Base-by-base conservation (phyloP, 2,888 invertebrate genomes). In the Dorcus hopei region DNA sequence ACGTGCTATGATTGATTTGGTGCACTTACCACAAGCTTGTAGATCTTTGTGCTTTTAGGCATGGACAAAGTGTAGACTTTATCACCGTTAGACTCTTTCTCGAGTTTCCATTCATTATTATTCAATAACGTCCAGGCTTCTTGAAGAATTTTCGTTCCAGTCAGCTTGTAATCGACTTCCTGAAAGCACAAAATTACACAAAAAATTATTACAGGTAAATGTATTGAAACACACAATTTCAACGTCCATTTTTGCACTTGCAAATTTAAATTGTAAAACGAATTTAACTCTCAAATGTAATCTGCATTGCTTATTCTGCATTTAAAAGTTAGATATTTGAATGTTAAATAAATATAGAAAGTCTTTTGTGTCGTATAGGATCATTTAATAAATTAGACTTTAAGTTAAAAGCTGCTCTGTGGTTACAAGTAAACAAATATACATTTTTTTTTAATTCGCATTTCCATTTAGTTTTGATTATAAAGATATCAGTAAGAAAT, bases 41-140 rank as follows among this genome's bases (percentile, higher is more conserved):
- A 90, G 52, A 92, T 85, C 77, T 90, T 93, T n/a, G 88, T 88
- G 62, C 84, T 82, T 64, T 82, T 82, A 9, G 82, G 81, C 45
- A 83, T 71, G 41, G 80, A 79, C 70, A 82, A 80, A 63, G 81
- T 81, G 65, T 83, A 83, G 33, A 90, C 84, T 5, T 84, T 76
- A 73, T 92, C 93, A 0, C 87, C 77, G 3, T 77, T 77, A 38
- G 84, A 83, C 6, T 82, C 79, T 64, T 83, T 85, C 78, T 90
- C 82, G 68, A 82, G 70, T 72, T 84, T 89, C 95, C 95, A 95
- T 63, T 87, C 85, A 1, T 83, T 77, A 26, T 85, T 80, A 65
- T 85, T 83, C 16, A 92, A 77, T 3, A 90, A 80, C 7, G 82
- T 81, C 80, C 85, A 86, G 0, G 90, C 86, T 63, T 82, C 84